These are phyloP conservation scores for Gyps fulvus DNA, from an alignment of 2,113 vertebrate genomes.

Conservation along the genomic window DNA sequence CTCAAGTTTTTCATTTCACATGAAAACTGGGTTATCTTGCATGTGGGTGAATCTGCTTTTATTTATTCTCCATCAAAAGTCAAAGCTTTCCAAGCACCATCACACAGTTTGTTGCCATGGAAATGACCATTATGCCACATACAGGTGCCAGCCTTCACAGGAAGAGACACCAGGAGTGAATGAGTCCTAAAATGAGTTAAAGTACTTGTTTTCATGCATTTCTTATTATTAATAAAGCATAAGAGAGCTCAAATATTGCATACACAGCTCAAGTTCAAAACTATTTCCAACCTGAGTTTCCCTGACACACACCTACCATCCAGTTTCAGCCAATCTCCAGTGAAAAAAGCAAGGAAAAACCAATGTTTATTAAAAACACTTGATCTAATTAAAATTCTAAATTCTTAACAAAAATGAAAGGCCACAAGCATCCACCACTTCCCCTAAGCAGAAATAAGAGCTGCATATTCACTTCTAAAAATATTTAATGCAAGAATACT, in stretches of 20 bases:
- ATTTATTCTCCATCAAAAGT: constrained; percentile 17
- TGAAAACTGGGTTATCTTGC: background rate
- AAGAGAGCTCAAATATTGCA: background rate
- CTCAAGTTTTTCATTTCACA: background rate
- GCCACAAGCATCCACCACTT: background rate
- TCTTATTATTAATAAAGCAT: background rate
- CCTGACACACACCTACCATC: background rate
- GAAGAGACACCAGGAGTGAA: background rate
- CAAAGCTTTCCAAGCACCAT: constrained; percentile 5
- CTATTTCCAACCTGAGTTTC: background rate
- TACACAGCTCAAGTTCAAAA: background rate
- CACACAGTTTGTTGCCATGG: constrained; percentile 42
- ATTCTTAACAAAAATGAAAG: background rate
- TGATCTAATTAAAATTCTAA: background rate
- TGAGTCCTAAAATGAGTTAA: background rate
- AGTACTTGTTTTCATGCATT: background rate
- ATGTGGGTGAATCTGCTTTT: constrained; percentile 22
- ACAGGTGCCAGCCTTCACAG: rapidly evolving
- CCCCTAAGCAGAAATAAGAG: background rate
- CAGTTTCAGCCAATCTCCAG: background rate
- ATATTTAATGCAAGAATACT: constrained; percentile 25
- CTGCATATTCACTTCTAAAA: constrained; percentile 12
- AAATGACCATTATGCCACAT: constrained; percentile 4
- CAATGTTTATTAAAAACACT: background rate
- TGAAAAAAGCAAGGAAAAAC: background rate